Conservation (phyloP, 2,888 invertebrate species). For the Pristionchus fissidentatus region DNA sequence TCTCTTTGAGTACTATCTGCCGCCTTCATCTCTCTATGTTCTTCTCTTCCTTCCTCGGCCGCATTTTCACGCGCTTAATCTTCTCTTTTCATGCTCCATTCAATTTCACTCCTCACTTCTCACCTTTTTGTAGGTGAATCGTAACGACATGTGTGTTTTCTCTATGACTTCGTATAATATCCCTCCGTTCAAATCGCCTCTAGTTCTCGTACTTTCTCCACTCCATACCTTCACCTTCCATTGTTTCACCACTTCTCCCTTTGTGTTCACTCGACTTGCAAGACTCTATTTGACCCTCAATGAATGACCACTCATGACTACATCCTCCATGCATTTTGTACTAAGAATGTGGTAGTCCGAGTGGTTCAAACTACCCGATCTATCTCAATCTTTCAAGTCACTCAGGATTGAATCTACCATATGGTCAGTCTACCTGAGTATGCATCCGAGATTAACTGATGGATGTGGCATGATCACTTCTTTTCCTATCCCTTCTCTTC, state of each 20-base stretch:
- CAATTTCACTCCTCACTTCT: constrained; percentile 28
- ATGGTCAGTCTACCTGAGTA: constrained; percentile 28
- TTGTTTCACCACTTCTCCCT: constrained; percentile 22
- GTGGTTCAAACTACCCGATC: constrained; percentile 2
- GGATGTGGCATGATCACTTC: too few species aligned
- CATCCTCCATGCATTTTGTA: constrained; percentile 45
- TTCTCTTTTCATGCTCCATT: not conserved
- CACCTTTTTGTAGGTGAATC: not conserved
- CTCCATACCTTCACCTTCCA: constrained; percentile 38
- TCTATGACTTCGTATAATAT: constrained; percentile 20
- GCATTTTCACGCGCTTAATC: constrained; percentile 20
- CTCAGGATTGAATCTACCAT: constrained; percentile 30
- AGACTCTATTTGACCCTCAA: constrained; percentile 16
- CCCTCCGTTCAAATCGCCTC: constrained; percentile 34
- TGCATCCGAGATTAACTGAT: constrained; percentile 19
- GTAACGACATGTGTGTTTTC: constrained; percentile 16
- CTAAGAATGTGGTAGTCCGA: not conserved
- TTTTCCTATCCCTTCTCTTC: not conserved
- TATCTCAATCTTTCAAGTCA: not conserved
- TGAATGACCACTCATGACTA: constrained; percentile 24
- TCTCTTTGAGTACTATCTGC: constrained; percentile 1
- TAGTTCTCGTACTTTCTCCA: constrained; percentile 25
- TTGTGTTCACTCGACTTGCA: not conserved
- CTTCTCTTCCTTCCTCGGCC: constrained; percentile 8
- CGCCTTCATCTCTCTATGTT: constrained; percentile 13